Evolutionary conservation across 2,888 invertebrate species (phyloP), one percentile per base, ranked within the genome.

Genomic region (Eupelmus urozonus): DNA sequence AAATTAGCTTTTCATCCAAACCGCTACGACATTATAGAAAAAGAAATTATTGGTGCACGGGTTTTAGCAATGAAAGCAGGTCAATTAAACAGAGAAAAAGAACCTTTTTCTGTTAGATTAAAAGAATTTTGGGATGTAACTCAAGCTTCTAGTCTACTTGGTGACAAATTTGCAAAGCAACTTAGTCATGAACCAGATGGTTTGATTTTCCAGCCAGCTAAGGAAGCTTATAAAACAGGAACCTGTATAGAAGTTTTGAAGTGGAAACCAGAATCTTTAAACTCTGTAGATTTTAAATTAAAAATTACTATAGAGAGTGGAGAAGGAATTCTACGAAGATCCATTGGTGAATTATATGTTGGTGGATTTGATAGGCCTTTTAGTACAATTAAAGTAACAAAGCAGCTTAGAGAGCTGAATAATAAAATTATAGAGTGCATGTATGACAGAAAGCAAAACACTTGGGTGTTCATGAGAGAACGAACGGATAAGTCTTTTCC

Each of bases 361-460:
- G 96, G 96, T 0, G 94, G 95, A 11, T 85, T 91, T 7, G 93
- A 94, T 2, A 86, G 85, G 0, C 95, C 95, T 0, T 96, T 96
- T 87, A 92, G 91, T 0, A 87, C 90, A 79, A 96, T 98, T 91
- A 95, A 88, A 92, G 29, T 94, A n/a, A 95, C 93, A 0, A 97
- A 95, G 88, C 92, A 93, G 0, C 87, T 98, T 4, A 94, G 94
- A 84, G 93, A 95, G 49, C 91, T 96, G 66, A 93, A 99, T 90
- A 95, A 95, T 85, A 98, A 98, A 91, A 99, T 99, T 76, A 93
- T 99, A 67, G 99, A 99, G 91, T 99, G 99, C 90, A 95, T 94
- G 84, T 94, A 91, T 85, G 96, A 97, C 80, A 92, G 94, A 81
- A 92, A 93, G 49, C 91, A 93, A 82, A 9, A 9, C 9, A 9